Conservation (phyloP, 1,140 invertebrate species). For the Drosophila ironensis region DNA sequence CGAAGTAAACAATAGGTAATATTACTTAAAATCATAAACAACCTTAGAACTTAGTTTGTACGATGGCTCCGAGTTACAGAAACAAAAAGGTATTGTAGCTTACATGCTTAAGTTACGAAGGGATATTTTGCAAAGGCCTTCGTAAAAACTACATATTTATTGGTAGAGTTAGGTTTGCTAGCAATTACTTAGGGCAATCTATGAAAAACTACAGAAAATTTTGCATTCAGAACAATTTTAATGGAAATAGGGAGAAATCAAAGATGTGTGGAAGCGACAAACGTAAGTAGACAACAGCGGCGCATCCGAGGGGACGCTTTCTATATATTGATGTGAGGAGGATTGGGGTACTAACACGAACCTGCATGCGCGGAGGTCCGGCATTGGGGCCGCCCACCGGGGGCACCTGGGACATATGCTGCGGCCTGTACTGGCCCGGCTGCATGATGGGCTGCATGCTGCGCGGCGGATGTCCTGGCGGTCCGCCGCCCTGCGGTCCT, state of each 20-base stretch:
- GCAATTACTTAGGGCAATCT: too few relatives aligned
- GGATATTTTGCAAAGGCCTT: too few relatives aligned
- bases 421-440: conserved; percentile 75
- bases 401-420: conserved; percentile 82
- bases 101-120: neutral
- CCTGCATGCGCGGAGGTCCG: conserved; percentile 81
- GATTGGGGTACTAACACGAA: conserved; percentile 33
- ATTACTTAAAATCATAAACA: conserved; percentile 64
- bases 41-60: conserved; percentile 23
- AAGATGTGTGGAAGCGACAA: conserved; percentile 55
- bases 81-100: neutral
- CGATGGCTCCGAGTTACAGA: neutral
- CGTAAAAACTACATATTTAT: conserved; percentile 29
- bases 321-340: neutral
- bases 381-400: conserved; percentile 74
- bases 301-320: conserved; percentile 2
- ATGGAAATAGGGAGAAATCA: conserved; percentile 41
- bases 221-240: conserved; percentile 82
- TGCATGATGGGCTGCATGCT: conserved; percentile 83
- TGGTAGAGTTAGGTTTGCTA: too few relatives aligned
- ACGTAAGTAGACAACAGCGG: neutral
- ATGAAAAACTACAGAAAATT: conserved; percentile 55
- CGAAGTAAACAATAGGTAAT: conserved; percentile 35
- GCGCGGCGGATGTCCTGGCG: conserved; percentile 85
- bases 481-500: conserved; percentile 60